Conservation (phyloP, 2,113 vertebrate genomes). For the Plotosus lineatus region DNA sequence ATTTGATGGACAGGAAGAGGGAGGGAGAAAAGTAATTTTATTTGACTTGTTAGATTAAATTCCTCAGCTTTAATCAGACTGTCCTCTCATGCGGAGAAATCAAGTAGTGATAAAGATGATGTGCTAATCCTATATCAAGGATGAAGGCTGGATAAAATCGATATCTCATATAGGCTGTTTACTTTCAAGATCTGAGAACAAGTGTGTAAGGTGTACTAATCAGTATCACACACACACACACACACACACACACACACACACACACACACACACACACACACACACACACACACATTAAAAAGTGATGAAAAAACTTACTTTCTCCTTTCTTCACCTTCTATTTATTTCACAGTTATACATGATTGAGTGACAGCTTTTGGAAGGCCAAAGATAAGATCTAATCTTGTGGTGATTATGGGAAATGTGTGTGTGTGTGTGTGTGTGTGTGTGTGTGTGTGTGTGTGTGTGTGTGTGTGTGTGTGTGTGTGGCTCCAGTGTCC, state of each 20-base stretch:
- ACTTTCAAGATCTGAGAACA: constrained; percentile 58
- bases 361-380: constrained; percentile 65
- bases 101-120: constrained; percentile 62
- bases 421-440: constrained; percentile 41
- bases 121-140: constrained; percentile 65
- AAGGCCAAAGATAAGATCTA: constrained; percentile 68
- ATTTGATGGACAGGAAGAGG: constrained; percentile 25
- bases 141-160: constrained; percentile 64
- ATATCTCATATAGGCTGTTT: constrained; percentile 57
- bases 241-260: constrained; percentile 12
- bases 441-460: constrained; percentile 58
- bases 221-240: too few relatives aligned
- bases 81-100: constrained; percentile 62
- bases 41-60: constrained; percentile 36
- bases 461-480: constrained; percentile 56
- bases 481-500: constrained; percentile 57
- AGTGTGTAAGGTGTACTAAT: constrained; percentile 21
- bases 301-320: not conserved
- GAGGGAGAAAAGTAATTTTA: constrained; percentile 11
- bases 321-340: constrained; percentile 12
- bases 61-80: constrained; percentile 68
- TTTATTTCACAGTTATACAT: constrained; percentile 14
- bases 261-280: constrained; percentile 25
- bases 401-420: constrained; percentile 72
- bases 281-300: constrained; percentile 25